These are phyloP conservation scores for Hybos culiciformis DNA, from an alignment of 2,888 invertebrate genomes.

Conservation along the genomic window DNA sequence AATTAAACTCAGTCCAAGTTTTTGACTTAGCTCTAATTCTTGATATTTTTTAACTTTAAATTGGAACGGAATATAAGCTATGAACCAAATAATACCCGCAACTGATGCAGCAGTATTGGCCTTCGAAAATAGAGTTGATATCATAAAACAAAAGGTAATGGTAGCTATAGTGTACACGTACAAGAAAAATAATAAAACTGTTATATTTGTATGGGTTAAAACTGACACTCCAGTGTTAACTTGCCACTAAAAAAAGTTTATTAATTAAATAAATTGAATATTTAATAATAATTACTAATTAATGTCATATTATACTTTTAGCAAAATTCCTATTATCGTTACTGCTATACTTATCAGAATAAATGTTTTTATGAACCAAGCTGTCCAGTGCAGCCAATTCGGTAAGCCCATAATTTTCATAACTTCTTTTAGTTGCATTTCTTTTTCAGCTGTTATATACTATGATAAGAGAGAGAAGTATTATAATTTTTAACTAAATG, in stretches of 20 bases:
- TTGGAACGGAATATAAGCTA: slow-evolving; percentile 57
- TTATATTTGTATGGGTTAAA: slow-evolving; percentile 51
- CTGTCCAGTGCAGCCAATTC: slow-evolving; percentile 72
- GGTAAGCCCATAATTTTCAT: slow-evolving; percentile 86
- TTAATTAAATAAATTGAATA: neutral
- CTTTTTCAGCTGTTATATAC: slow-evolving; percentile 45
- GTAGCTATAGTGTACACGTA: slow-evolving; percentile 54
- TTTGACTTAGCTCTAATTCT: slow-evolving; percentile 42
- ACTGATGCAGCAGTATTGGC: slow-evolving; percentile 68
- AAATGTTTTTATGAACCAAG: slow-evolving; percentile 66
- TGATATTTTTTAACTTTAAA: slow-evolving; percentile 54
- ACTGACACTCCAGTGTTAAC: slow-evolving; percentile 42
- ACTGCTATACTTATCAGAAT: slow-evolving; percentile 46
- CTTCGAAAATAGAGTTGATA: slow-evolving; percentile 67
- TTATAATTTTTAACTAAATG: too few species aligned
- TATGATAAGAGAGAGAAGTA: slow-evolving; percentile 18
- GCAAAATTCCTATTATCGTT: slow-evolving; percentile 38
- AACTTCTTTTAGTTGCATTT: slow-evolving; percentile 58
- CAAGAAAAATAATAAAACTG: slow-evolving; percentile 55
- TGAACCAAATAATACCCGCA: slow-evolving; percentile 62
- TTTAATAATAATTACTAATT: neutral
- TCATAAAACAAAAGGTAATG: slow-evolving; percentile 64
- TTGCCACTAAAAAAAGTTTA: neutral
- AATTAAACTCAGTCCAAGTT: slow-evolving; percentile 50
- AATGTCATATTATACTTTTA: slow-evolving; percentile 38